phyloP scores from a whole-genome alignment of 2,888 invertebrate genomes.

The Polylopha cassiicola region DNA sequence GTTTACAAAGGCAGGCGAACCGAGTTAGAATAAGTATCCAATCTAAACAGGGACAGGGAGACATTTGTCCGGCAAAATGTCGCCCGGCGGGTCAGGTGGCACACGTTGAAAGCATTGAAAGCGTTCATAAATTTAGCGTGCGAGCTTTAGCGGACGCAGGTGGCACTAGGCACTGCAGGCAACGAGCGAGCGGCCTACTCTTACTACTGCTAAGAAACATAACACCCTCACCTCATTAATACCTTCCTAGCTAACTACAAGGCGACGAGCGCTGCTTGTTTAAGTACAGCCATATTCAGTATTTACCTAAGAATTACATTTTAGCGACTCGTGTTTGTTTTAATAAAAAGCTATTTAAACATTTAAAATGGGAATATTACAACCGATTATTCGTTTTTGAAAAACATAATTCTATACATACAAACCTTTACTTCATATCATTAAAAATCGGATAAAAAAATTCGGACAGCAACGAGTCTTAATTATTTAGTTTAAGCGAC shows the following conservation, averaged over 20 bases:
- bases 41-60: conserved; percentile 58
- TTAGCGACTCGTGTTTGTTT: too few species aligned
- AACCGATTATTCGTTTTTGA: too few species aligned
- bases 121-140: conserved; percentile 71
- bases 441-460: too few species aligned
- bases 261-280: too few species aligned
- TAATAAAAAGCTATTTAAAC: too few species aligned
- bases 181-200: conserved; percentile 44
- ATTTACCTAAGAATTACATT: too few species aligned
- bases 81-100: conserved; percentile 71
- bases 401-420: too few species aligned
- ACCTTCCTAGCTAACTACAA: conserved; percentile 9
- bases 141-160: conserved; percentile 60
- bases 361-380: too few species aligned
- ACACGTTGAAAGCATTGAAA: conserved; percentile 69
- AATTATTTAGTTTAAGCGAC: too few species aligned
- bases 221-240: conserved; percentile 29
- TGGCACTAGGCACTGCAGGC: conserved; percentile 49
- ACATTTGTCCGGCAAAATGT: conserved; percentile 66
- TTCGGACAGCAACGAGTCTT: too few species aligned
- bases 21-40: conserved; percentile 50
- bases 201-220: conserved; percentile 39
- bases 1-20: conserved; percentile 33
- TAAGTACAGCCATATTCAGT: too few species aligned
- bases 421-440: too few species aligned